These are phyloP conservation scores for Paracyprichromis sp. DNA, from an alignment of 2,113 vertebrate genomes.

Conservation along the genomic window DNA sequence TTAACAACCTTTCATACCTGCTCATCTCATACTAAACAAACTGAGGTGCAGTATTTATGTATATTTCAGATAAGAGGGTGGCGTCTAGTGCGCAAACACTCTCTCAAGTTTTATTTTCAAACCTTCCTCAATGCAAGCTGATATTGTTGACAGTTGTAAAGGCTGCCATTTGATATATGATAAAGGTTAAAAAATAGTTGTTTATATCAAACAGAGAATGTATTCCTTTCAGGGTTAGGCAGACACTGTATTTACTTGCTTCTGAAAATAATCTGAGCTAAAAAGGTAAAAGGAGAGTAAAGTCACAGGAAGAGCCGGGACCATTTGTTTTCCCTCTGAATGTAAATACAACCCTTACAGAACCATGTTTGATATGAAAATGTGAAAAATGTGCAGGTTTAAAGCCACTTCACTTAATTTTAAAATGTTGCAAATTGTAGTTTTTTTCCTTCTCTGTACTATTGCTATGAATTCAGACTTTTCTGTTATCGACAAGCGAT, in stretches of 20 bases:
- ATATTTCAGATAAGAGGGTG: slow-evolving; percentile 29
- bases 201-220: slow-evolving; percentile 65
- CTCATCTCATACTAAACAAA: slow-evolving; percentile 57
- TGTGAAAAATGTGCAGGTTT: slow-evolving; percentile 47
- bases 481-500: slow-evolving; percentile 32
- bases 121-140: slow-evolving; percentile 33
- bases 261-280: neutral
- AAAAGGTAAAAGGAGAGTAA: neutral
- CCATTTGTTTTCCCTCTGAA: slow-evolving; percentile 17
- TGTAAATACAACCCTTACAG: slow-evolving; percentile 61
- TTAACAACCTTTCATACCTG: slow-evolving; percentile 62
- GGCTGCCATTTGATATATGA: slow-evolving; percentile 27
- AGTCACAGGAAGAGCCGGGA: neutral
- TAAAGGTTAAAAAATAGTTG: slow-evolving; percentile 46
- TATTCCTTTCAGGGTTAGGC: slow-evolving; percentile 57
- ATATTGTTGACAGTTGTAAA: slow-evolving; percentile 23
- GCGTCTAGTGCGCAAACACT: neutral
- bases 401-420: slow-evolving; percentile 25
- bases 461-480: slow-evolving; percentile 50
- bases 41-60: slow-evolving; percentile 58
- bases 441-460: slow-evolving; percentile 61
- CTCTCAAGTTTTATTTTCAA: slow-evolving; percentile 35
- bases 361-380: slow-evolving; percentile 56
- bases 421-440: slow-evolving; percentile 45
- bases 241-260: slow-evolving; percentile 48